Evolutionary conservation across 2,113 vertebrate species (phyloP).

Genomic region (Puma concolor): DNA sequence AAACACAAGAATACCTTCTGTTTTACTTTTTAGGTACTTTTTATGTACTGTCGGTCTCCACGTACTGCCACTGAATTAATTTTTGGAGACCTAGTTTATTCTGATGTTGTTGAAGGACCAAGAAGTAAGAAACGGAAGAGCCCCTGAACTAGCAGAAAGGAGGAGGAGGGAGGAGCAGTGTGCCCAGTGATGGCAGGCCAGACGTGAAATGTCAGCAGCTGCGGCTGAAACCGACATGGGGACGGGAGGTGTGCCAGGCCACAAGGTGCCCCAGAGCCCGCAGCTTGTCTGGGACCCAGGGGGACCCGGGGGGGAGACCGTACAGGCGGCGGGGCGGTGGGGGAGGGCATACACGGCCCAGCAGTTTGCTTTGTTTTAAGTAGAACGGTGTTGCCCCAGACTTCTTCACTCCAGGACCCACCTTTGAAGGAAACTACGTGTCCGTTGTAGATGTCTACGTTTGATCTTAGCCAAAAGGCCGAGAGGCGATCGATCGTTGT

Average conservation of each 20-base stretch:
- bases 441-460: background rate
- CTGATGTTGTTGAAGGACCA: background rate
- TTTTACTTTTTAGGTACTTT: background rate
- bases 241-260: background rate
- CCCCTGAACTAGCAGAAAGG: background rate
- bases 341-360: background rate
- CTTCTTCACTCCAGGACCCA: background rate
- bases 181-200: background rate
- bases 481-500: too few species aligned
- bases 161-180: background rate
- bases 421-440: background rate
- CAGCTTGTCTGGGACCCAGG: background rate
- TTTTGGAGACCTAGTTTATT: background rate
- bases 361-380: background rate
- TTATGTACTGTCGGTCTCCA: background rate
- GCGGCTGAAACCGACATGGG: background rate
- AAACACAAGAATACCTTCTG: background rate
- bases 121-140: background rate
- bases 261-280: background rate
- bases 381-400: too few species aligned
- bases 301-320: background rate
- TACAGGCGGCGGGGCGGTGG: too few species aligned
- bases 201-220: background rate
- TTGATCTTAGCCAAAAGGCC: too few species aligned
- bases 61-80: background rate